Evolutionary conservation across 2,797 vertebrate species (phyloP), one percentile per base, ranked within the genome.

Genomic region (Phrynocephalus forsythii): DNA sequence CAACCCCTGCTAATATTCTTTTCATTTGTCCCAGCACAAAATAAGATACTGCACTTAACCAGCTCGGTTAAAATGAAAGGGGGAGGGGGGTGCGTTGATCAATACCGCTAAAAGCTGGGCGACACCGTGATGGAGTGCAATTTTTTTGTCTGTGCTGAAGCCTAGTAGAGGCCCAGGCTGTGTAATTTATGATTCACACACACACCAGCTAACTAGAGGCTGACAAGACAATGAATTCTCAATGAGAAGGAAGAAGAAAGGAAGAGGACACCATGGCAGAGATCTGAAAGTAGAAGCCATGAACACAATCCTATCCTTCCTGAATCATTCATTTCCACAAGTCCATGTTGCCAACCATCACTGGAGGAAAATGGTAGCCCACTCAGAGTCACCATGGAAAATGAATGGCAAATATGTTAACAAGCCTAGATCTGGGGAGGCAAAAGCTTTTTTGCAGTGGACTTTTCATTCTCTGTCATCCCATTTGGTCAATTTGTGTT

Each of bases 101-200:
- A 96, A 96, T 96, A 96, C 95, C 93, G 96, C 96, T 96, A 96
- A 96, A 96, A 96, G 96, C 96, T 92, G 66, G 93, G 94, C 95
- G 95, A 96, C 95, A 96, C 93, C 88, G 95, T 96, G 96, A 96
- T 96, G 95, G 95, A 96, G 96, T 95, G 96, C 95, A 96, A 96
- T 96, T 96, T 96, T 96, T 96, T 96, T 96, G 96, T 96, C 96
- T 96, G 96, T 96, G 95, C 95, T 96, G 95, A 96, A 96, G 96
- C 96, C 95, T 94, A 94, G 95, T 94, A 94, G 95, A 94, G 92
- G 95, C 93, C 92, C 87, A 91, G 94, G 93, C 0, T 92, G 92
- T 94, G 95, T 96, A 96, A 96, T 96, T 96, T 96, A 96, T 96
- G 96, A 95, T 96, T 96, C 82, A 33, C 94, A 96, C 95, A 92